Conservation (phyloP, 2,888 invertebrate genomes). For the Ommatoiulus sabulosus region DNA sequence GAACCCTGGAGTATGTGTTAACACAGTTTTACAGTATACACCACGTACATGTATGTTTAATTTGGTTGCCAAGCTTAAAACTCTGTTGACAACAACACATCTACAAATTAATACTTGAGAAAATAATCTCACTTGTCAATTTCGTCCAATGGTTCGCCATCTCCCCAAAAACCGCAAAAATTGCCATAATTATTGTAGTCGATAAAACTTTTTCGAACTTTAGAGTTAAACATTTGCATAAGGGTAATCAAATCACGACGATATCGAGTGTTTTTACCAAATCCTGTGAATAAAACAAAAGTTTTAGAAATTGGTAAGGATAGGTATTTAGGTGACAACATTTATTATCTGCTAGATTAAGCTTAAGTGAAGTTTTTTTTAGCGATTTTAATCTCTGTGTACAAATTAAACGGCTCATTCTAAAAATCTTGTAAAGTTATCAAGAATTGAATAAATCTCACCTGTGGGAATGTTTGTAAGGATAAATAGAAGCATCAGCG, state of each 20-base stretch:
- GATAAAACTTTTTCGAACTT: neutral
- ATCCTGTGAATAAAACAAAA: neutral
- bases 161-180: slow-evolving; percentile 55
- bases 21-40: neutral
- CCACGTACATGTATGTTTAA: neutral
- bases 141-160: slow-evolving; percentile 36
- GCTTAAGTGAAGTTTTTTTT: too few relatives aligned
- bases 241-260: neutral
- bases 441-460: neutral
- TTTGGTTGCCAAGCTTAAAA: too few relatives aligned
- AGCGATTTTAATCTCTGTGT: too few relatives aligned
- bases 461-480: neutral
- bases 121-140: slow-evolving; percentile 50
- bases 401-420: neutral
- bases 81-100: too few relatives aligned
- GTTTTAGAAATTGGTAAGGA: neutral
- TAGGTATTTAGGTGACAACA: too few relatives aligned
- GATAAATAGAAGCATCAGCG: neutral
- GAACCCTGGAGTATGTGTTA: too few relatives aligned
- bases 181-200: slow-evolving; percentile 46
- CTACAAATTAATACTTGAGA: too few relatives aligned
- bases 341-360: too few relatives aligned
- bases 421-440: neutral
- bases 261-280: neutral
- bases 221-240: neutral